Evolutionary conservation across 2,888 invertebrate species (phyloP).

Genomic region (Pachymerium ferrugineum): DNA sequence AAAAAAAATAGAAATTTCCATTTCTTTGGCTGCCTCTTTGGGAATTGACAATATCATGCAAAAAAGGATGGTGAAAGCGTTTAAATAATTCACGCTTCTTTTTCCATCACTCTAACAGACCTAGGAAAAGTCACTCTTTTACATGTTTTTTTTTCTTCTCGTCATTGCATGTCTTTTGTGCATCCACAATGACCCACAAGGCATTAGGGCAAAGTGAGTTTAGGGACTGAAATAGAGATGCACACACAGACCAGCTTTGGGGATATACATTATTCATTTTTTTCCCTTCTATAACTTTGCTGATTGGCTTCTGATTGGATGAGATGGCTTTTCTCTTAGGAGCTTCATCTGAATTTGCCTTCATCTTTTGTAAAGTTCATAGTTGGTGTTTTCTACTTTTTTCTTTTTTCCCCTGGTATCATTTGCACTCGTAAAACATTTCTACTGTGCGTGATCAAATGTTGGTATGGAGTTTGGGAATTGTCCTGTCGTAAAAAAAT

Average conservation of each 20-base stretch:
- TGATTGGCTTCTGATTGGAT: slow-evolving; percentile 19
- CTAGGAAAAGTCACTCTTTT: neutral
- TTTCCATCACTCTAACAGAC: neutral
- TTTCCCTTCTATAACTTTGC: no score
- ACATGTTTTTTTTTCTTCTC: neutral
- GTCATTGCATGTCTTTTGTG: neutral
- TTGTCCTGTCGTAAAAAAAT: slow-evolving; percentile 11
- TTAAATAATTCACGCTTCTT: no score
- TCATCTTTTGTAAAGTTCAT: slow-evolving; percentile 1
- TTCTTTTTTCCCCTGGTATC: neutral
- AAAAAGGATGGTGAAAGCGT: no score
- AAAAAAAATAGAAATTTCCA: no score
- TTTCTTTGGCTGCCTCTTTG: no score
- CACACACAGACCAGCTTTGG: neutral
- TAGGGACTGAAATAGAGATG: neutral
- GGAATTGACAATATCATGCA: no score
- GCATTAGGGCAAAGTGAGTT: neutral
- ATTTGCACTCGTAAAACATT: slow-evolving; percentile 25
- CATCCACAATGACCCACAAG: neutral
- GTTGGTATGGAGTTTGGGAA: neutral
- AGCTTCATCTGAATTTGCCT: neutral
- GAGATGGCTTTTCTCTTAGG: neutral
- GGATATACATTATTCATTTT: neutral
- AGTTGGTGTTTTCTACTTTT: slow-evolving; percentile 5
- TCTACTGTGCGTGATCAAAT: slow-evolving; percentile 19